Percentiles rank a stretch among this genome's conserved stretches.
phyloP scores from a whole-genome alignment of 2,113 vertebrate genomes.

The Tonatia bakeri region DNA sequence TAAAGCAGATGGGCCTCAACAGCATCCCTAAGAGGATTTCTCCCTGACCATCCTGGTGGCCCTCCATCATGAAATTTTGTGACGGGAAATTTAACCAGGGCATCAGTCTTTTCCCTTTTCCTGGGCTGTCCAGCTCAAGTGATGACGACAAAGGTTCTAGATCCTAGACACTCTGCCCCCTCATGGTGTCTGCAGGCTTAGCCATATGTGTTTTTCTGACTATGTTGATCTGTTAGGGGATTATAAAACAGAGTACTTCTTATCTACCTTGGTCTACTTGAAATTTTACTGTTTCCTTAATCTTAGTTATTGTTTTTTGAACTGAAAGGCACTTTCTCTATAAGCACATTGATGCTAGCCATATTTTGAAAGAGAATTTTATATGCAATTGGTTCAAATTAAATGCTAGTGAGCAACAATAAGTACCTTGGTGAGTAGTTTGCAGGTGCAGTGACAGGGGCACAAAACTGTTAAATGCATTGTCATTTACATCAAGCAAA shows the following conservation, averaged over 20 bases:
- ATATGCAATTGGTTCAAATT: constrained; percentile 2
- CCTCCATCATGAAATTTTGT: not conserved
- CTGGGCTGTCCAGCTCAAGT: not conserved
- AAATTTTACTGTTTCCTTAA: constrained; percentile 19
- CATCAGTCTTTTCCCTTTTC: not conserved
- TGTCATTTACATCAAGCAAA: not conserved
- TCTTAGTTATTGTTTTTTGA: constrained; percentile 25
- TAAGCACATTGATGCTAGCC: not conserved
- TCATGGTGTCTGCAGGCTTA: not conserved
- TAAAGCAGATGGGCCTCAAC: not conserved
- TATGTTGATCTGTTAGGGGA: not conserved
- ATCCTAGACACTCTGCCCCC: not conserved
- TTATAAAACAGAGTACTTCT: too few relatives aligned
- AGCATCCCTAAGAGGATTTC: not conserved
- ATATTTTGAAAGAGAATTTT: constrained; percentile 27
- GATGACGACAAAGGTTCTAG: not conserved
- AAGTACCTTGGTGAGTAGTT: not conserved
- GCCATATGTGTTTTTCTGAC: not conserved
- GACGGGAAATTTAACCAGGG: not conserved
- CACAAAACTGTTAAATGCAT: not conserved
- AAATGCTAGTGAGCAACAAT: not conserved
- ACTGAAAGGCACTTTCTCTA: not conserved
- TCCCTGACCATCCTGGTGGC: not conserved
- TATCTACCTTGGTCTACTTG: not conserved
- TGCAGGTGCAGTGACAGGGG: not conserved